Conservation (phyloP, 2,888 invertebrate species). For the Pyrrhosoma nymphula region DNA sequence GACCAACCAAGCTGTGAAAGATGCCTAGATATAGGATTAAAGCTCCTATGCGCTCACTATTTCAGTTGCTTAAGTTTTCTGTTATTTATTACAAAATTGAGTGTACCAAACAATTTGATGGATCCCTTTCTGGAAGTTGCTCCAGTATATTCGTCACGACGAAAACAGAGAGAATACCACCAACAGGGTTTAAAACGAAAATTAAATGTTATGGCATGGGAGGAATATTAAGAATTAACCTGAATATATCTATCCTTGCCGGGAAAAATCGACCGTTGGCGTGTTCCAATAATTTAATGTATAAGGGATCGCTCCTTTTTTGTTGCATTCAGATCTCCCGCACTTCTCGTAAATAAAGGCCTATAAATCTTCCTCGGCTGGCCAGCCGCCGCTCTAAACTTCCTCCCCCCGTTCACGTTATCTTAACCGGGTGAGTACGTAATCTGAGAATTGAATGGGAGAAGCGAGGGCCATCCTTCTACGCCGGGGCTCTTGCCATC, state of each 20-base stretch:
- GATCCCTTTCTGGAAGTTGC: too few relatives aligned
- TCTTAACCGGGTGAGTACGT: not conserved
- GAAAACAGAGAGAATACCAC: too few relatives aligned
- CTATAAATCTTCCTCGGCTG: not conserved
- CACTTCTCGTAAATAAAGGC: not conserved
- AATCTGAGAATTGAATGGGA: not conserved
- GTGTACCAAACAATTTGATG: too few relatives aligned
- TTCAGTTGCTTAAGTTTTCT: too few relatives aligned
- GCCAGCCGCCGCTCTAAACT: not conserved
- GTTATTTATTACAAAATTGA: too few relatives aligned
- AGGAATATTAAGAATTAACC: not conserved
- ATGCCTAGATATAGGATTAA: too few relatives aligned
- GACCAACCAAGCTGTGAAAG: too few relatives aligned
- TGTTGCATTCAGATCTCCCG: not conserved
- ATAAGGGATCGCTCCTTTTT: not conserved
- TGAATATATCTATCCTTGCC: not conserved
- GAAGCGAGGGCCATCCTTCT: not conserved
- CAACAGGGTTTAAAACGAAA: not conserved
- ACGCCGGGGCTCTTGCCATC: not conserved
- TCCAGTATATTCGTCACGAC: too few relatives aligned
- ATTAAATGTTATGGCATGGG: not conserved
- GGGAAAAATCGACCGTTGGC: not conserved
- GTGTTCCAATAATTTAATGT: not conserved
- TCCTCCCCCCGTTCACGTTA: not conserved
- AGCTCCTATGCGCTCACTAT: too few relatives aligned